Evolutionary conservation across 2,797 vertebrate species (phyloP).

Genomic region (Anguilla anguilla): DNA sequence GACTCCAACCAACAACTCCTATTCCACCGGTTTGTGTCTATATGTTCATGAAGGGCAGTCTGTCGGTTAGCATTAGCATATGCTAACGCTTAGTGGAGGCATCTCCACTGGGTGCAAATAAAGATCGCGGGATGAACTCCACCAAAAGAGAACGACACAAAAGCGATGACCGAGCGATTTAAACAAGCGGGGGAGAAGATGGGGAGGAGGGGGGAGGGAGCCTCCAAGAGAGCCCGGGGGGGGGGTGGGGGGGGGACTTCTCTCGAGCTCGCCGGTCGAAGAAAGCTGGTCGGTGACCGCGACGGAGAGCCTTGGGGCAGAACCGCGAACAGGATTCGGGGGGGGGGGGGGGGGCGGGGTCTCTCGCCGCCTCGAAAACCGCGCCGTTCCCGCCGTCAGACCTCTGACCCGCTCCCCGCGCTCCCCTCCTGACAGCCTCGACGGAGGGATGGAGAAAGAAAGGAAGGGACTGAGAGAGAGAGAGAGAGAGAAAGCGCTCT

Average conservation of each 20-base stretch:
- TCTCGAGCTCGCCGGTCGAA: too few relatives aligned
- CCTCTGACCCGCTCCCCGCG: conserved; percentile 42
- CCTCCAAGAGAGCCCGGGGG: neutral
- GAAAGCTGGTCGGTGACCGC: too few relatives aligned
- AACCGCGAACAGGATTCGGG: neutral
- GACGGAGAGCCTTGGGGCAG: neutral
- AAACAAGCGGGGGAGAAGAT: neutral
- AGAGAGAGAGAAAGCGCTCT: conserved; percentile 52
- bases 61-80: neutral
- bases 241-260: too few relatives aligned
- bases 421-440: neutral
- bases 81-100: neutral
- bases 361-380: neutral
- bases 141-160: neutral
- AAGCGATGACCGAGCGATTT: too few relatives aligned
- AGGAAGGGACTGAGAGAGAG: neutral
- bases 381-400: conserved; percentile 8
- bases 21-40: neutral
- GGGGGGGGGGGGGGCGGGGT: neutral
- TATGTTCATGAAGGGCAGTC: neutral
- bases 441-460: neutral
- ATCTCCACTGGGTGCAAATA: neutral
- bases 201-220: neutral
- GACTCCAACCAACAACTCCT: too few relatives aligned
- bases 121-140: neutral